Evolutionary conservation across 2,888 invertebrate genomes (phyloP).

Genomic region (Baccha elongata): DNA sequence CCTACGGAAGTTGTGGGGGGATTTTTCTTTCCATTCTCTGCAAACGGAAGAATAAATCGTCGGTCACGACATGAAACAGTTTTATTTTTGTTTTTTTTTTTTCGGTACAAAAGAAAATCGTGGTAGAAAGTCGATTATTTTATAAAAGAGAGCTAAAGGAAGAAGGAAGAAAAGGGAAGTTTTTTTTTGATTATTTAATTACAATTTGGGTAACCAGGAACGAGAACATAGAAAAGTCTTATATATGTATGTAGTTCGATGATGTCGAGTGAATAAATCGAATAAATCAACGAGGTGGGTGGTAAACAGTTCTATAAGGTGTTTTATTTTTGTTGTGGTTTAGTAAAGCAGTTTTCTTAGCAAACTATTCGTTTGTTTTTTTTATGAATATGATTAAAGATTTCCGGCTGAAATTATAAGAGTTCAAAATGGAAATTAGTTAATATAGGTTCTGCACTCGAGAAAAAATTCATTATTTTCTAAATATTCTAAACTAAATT

Average conservation of each 20-base stretch:
- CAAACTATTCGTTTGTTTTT: too few species aligned
- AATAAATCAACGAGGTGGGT: slow-evolving; percentile 26
- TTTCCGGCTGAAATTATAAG: not conserved
- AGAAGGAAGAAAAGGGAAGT: slow-evolving; percentile 1
- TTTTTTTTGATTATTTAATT: slow-evolving; percentile 50
- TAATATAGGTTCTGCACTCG: too few species aligned
- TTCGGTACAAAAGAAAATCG: slow-evolving; percentile 24
- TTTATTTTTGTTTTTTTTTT: slow-evolving; percentile 1
- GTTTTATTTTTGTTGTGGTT: too few species aligned
- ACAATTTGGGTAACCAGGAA: slow-evolving; percentile 32
- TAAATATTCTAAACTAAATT: too few species aligned
- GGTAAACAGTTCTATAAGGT: not conserved
- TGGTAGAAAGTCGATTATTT: slow-evolving; percentile 40
- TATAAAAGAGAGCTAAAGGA: not conserved
- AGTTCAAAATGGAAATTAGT: too few species aligned
- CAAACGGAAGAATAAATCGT: slow-evolving; percentile 68
- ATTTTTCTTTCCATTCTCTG: slow-evolving; percentile 30
- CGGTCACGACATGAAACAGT: slow-evolving; percentile 66
- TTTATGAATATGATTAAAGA: not conserved
- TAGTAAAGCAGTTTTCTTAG: not conserved
- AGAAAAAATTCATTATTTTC: too few species aligned
- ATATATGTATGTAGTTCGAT: too few species aligned
- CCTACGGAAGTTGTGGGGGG: slow-evolving; percentile 51
- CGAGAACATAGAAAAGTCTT: not conserved
- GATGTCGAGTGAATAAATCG: slow-evolving; percentile 14